Percentiles rank a stretch among this genome's conserved stretches.
These are phyloP conservation scores for Cercopithecus mona DNA, from an alignment of 2,113 vertebrate species.

Conservation along the genomic window DNA sequence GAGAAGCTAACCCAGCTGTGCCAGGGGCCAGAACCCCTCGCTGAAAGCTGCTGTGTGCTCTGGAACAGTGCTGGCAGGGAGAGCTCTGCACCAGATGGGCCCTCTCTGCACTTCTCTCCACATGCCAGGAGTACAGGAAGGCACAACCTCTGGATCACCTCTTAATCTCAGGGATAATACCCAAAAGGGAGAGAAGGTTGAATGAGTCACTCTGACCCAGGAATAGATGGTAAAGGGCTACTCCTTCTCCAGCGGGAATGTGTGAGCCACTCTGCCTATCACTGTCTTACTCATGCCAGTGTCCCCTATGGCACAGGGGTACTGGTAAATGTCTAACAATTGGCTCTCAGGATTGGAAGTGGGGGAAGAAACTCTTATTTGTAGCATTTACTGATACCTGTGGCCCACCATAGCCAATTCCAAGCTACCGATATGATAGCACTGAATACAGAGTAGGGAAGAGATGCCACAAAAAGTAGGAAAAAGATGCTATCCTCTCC, in stretches of 20 bases:
- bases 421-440: neutral
- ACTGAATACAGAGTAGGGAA: neutral
- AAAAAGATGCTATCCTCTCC: accelerated
- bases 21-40: neutral
- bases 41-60: neutral
- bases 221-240: neutral
- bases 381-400: neutral
- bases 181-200: neutral
- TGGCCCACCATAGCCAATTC: neutral
- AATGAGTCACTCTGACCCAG: neutral
- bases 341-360: neutral
- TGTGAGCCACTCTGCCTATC: neutral
- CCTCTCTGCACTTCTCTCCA: neutral
- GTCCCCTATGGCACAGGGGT: neutral
- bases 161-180: neutral
- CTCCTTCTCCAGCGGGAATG: neutral
- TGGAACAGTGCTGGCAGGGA: neutral
- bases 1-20: neutral
- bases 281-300: neutral
- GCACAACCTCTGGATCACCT: neutral
- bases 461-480: neutral
- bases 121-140: neutral
- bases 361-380: neutral
- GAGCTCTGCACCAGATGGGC: neutral
- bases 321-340: neutral